Percentiles rank a stretch among this genome's conserved stretches.
Evolutionary conservation across 2,113 vertebrate species (phyloP).

Genomic region (Excalfactoria chinensis): DNA sequence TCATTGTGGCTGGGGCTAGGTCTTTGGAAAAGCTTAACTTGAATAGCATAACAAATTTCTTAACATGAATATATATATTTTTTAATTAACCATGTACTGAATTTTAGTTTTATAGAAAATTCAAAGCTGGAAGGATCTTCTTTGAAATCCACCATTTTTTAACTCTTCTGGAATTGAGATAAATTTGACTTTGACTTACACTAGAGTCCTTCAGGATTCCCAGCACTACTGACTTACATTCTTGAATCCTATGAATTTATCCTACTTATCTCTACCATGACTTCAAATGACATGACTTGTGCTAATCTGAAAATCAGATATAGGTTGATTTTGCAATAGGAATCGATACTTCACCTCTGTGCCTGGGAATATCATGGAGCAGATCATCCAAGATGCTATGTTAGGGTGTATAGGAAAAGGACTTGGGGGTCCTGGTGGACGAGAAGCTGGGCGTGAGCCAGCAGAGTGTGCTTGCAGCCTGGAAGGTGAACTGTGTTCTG

Average conservation of each 20-base stretch:
- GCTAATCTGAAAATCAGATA: neutral
- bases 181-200: neutral
- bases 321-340: too few relatives aligned
- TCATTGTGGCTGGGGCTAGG: neutral
- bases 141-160: neutral
- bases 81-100: accelerated
- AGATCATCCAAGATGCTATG: too few relatives aligned
- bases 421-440: too few relatives aligned
- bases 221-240: neutral
- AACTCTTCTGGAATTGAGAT: neutral
- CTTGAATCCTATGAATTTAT: neutral
- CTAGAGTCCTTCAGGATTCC: neutral
- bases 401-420: too few relatives aligned
- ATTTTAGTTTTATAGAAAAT: neutral
- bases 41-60: neutral
- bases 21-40: neutral
- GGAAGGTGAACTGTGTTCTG: too few relatives aligned
- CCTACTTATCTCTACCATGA: neutral
- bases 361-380: too few relatives aligned
- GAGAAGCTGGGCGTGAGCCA: too few relatives aligned
- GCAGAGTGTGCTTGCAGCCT: too few relatives aligned
- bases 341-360: too few relatives aligned
- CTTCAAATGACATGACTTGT: neutral
- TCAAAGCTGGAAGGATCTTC: neutral
- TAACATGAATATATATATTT: neutral